Evolutionary conservation across 2,113 vertebrate species (phyloP).

Genomic region (Microcebus jonahi): DNA sequence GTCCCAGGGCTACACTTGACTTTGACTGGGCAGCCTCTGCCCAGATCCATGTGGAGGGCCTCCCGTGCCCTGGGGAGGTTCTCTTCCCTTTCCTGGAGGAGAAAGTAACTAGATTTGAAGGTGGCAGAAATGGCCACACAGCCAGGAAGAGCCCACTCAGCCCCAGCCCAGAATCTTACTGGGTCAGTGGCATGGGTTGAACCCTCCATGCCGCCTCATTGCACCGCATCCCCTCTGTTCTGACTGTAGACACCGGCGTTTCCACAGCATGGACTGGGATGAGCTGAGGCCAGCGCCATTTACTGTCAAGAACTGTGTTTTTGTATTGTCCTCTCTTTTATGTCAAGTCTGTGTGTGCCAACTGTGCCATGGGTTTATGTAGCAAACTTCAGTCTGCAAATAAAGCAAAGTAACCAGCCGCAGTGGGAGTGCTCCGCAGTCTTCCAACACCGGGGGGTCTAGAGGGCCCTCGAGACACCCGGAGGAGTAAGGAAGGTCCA

Average conservation of each 20-base stretch:
- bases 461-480: neutral
- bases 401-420: conserved; percentile 63
- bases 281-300: neutral
- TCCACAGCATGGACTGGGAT: neutral
- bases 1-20: neutral
- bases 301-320: conserved; percentile 64
- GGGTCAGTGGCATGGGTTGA: neutral
- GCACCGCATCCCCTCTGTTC: neutral
- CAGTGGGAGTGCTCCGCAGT: neutral
- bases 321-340: conserved; percentile 49
- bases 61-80: neutral
- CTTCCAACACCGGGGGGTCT: neutral
- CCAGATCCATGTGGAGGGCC: neutral
- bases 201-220: neutral
- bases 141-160: neutral
- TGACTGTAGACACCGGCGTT: neutral
- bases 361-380: conserved; percentile 26
- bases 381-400: conserved; percentile 61
- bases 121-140: neutral
- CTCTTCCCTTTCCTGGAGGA: neutral
- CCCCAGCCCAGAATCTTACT: neutral
- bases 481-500: neutral
- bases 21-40: neutral
- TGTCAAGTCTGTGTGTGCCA: neutral
- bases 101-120: neutral